phyloP scores from a whole-genome alignment of 2,113 vertebrate species.

The Electrona antarctica region DNA sequence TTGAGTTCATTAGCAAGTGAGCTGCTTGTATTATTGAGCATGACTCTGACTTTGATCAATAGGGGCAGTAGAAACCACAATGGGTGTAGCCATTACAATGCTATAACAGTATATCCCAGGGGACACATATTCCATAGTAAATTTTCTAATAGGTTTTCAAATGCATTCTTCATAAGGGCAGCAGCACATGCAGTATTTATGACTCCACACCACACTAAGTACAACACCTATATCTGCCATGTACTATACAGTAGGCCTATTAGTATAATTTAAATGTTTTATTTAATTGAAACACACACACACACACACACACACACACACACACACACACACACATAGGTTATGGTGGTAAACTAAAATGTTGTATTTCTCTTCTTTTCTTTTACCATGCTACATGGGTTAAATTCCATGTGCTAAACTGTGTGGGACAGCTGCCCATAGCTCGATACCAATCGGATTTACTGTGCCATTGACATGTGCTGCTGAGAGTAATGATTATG shows the following conservation, averaged over 20 bases:
- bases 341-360: constrained; percentile 24
- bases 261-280: constrained; percentile 15
- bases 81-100: constrained; percentile 70
- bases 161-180: constrained; percentile 72
- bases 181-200: constrained; percentile 71
- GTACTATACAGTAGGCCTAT: neutral
- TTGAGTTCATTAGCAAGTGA: constrained; percentile 51
- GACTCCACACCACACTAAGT: constrained; percentile 35
- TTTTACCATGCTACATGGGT: neutral
- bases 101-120: constrained; percentile 59
- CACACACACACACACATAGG: neutral
- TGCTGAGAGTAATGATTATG: constrained; percentile 77
- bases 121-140: constrained; percentile 62
- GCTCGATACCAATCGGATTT: constrained; percentile 75
- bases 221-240: constrained; percentile 51
- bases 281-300: neutral
- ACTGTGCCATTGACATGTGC: constrained; percentile 69
- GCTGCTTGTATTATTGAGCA: constrained; percentile 57
- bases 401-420: constrained; percentile 24
- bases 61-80: constrained; percentile 70
- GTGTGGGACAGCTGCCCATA: constrained; percentile 37
- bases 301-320: neutral
- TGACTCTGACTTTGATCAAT: constrained; percentile 72
- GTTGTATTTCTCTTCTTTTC: too few species aligned
- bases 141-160: constrained; percentile 73